Base-by-base conservation (phyloP, 2,888 invertebrate species). In the Smittia aterrima region DNA sequence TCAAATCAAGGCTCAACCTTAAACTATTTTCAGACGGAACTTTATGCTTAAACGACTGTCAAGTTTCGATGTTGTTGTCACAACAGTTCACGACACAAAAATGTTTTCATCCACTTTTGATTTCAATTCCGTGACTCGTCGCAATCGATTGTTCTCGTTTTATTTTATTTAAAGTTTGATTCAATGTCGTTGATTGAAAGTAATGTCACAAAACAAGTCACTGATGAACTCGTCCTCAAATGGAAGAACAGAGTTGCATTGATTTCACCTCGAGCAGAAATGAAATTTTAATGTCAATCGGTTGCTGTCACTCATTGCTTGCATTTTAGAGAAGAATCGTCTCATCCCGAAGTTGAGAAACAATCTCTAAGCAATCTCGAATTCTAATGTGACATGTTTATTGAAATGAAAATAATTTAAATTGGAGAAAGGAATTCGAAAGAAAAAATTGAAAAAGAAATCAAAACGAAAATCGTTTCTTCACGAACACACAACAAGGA, bases 321-420 rank as follows among this genome's bases (percentile, higher is more conserved):
- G 47, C 47, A 47, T 16, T 47, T 16, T 32, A n/a, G n/a, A 16
- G n/a, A 6, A 47, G 16, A 47, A n/a, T 47, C 47, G 47, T 6
- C 13, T 47, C 47, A 47, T n/a, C 13, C 11, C 47, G 47, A 47
- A 22, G 7, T 3, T 6, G 20, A 58, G 58, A 58, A 18, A 58
- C 58, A 58, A 58, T 58, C 7, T 58, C 58, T 3, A 2, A 47
- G 16, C 47, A n/a, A 32, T 32, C 32, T 2, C 7, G 22, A 58
- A 58, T 74, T 74, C 66, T 74, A 74, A 66, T 66, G 74, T 74
- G 74, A 74, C 74, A 74, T 74, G 74, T 74, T 66, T 74, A 74
- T 74, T 74, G 74, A 27, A 41, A 74, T 66, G 74, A 25, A 66
- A 54, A 64, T 74, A 74, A 74, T 74, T 74, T 74, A 74, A 74